Conservation (phyloP, 1,140 invertebrate genomes). For the Aphelenchoides fujianensis region DNA sequence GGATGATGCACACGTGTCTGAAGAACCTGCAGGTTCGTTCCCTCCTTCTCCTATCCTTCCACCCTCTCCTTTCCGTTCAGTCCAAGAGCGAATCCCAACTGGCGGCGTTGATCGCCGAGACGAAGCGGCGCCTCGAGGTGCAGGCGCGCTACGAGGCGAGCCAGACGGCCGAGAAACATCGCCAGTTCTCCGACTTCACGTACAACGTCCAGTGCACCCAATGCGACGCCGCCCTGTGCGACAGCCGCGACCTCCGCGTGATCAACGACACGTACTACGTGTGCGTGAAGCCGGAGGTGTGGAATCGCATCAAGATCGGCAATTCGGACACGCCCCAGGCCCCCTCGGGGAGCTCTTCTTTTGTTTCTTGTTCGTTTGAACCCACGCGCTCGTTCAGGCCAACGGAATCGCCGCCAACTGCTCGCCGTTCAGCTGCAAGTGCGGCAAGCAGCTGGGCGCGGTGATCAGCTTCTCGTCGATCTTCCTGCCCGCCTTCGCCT, state of each 20-base stretch:
- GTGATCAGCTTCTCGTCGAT: background rate
- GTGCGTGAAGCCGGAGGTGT: conserved; percentile 18
- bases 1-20: conserved; percentile 33
- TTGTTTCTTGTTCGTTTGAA: background rate
- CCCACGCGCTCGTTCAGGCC: background rate
- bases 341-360: conserved; percentile 17
- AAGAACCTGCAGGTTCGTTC: conserved; percentile 32
- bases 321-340: conserved; percentile 11
- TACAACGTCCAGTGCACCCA: conserved; percentile 11
- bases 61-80: conserved; percentile 14
- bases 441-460: background rate
- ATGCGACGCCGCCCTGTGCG: conserved; percentile 15
- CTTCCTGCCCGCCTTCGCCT: background rate
- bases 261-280: conserved; percentile 21
- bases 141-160: conserved; percentile 1
- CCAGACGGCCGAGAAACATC: conserved; percentile 16
- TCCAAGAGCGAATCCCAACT: conserved; percentile 9
- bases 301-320: conserved; percentile 13
- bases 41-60: background rate
- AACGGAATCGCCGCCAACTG: background rate
- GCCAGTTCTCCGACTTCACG: conserved; percentile 10
- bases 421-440: background rate
- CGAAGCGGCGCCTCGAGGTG: conserved; percentile 13
- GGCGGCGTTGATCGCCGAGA: background rate
- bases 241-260: conserved; percentile 17